Evolutionary conservation across 1,140 invertebrate genomes (phyloP).

Genomic region (Oncopeltus fasciatus): DNA sequence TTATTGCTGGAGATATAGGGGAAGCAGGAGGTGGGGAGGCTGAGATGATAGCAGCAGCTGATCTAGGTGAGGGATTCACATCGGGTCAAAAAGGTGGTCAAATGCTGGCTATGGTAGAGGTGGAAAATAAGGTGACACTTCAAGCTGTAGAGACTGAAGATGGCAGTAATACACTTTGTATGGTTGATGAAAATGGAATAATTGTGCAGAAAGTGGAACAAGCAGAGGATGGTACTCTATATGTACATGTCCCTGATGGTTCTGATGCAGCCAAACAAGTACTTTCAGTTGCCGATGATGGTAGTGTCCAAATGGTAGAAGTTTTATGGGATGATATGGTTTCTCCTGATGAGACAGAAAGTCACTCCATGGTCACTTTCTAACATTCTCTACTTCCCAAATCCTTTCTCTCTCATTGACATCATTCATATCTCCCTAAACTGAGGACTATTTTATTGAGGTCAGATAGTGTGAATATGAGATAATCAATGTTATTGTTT

Average conservation of each 20-base stretch:
- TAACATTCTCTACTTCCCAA: too few relatives aligned
- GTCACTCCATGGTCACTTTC: conserved; percentile 14
- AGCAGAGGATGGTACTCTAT: conserved; percentile 25
- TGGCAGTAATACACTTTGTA: conserved; percentile 21
- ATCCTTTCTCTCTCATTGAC: too few relatives aligned
- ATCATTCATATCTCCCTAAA: too few relatives aligned
- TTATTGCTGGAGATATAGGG: conserved; percentile 5
- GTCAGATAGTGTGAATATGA: too few relatives aligned
- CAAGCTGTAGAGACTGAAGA: conserved; percentile 19
- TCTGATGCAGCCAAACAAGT: conserved; percentile 23
- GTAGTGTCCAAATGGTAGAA: conserved; percentile 27
- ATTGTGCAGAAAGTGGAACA: conserved; percentile 24
- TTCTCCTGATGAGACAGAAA: conserved; percentile 12
- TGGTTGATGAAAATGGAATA: conserved; percentile 25
- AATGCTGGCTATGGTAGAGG: conserved; percentile 12
- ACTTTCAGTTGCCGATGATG: conserved; percentile 25
- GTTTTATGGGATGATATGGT: conserved; percentile 26
- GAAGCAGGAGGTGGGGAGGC: conserved; percentile 10
- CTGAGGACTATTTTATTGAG: too few relatives aligned
- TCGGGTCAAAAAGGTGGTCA: neutral
- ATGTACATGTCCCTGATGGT: conserved; percentile 25
- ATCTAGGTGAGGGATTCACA: conserved; percentile 4
- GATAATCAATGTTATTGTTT: too few relatives aligned
- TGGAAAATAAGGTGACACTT: conserved; percentile 14
- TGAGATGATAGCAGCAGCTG: conserved; percentile 22